Evolutionary conservation across 2,888 invertebrate species (phyloP), one percentile per base, ranked within the genome.

Genomic region (Pyrochroa serraticornis): DNA sequence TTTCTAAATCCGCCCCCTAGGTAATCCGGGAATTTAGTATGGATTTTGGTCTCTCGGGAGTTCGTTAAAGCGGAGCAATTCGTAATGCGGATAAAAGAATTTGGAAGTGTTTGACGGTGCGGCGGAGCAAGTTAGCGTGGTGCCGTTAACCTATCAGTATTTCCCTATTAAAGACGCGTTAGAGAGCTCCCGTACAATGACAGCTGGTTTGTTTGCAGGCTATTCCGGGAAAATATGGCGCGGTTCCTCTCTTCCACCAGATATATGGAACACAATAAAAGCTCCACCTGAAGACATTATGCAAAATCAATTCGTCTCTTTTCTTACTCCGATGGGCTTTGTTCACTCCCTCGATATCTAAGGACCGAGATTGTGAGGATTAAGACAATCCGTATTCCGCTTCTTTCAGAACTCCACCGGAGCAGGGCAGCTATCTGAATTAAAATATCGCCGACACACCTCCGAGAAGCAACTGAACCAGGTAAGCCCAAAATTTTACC

Each of bases 201-300:
- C 77, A 77, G 71, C 77, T 72, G 77, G 78, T 77, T 76, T 77
- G 78, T 77, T 78, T 73, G 77, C 77, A 78, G 77, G 70, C 77
- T 73, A 75, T 78, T 78, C 69, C 69, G 70, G 63, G 68, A 64
- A 73, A 75, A 76, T 76, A 76, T 70, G 71, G 70, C 67, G 62
- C 69, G 69, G 66, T 70, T 71, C 70, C 68, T 66, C 72, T 71
- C 70, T 74, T 72, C 71, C 72, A 68, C 71, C 72, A 76, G 76
- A 79, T 79, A 79, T 79, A 78, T 79, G 78, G 78, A 75, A 74
- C 75, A 78, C 78, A 79, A 79, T 78, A 78, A 79, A 79, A 78
- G 69, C 75, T 74, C 78, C 78, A 79, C 80, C 79, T 79, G 79
- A 76, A 78, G 77, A 79, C 80, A 79, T 80, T 80, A 80, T 80